phyloP scores from a whole-genome alignment of 1,140 invertebrate genomes.

The Ceratina calcarata region DNA sequence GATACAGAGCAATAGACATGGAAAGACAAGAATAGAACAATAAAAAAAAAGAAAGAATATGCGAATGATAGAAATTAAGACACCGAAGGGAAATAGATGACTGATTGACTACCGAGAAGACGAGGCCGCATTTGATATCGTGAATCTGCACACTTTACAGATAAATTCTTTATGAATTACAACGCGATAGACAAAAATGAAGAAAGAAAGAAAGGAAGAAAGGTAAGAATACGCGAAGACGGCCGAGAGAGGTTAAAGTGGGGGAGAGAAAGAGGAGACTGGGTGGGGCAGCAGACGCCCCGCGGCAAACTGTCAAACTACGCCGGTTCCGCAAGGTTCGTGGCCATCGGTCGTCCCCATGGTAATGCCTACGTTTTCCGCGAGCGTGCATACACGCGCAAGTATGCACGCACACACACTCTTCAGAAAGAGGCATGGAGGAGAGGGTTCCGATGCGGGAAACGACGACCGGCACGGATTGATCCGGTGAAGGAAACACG shows the following conservation, averaged over 20 bases:
- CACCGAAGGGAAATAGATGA: too few relatives aligned
- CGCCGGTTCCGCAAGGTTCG: constrained; percentile 71
- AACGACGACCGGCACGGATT: constrained; percentile 16
- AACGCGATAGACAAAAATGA: neutral
- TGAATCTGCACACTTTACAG: neutral
- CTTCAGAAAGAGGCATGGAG: neutral
- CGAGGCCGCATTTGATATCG: neutral
- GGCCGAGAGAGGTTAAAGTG: constrained; percentile 29
- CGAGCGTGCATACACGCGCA: constrained; percentile 32
- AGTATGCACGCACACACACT: neutral
- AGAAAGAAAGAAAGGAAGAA: constrained; percentile 22
- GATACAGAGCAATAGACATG: too few relatives aligned
- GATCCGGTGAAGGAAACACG: neutral
- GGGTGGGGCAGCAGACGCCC: constrained; percentile 78
- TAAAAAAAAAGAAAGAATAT: too few relatives aligned
- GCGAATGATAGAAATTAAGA: too few relatives aligned
- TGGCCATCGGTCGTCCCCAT: constrained; percentile 68
- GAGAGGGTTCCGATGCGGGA: constrained; percentile 1
- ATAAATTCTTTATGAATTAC: neutral
- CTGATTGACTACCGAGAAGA: neutral
- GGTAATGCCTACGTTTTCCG: constrained; percentile 62
- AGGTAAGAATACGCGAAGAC: constrained; percentile 23
- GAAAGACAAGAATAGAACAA: too few relatives aligned
- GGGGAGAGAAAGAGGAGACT: constrained; percentile 64
- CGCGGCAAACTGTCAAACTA: constrained; percentile 79